phyloP scores from a whole-genome alignment of 92 coral and sea anemone species.

The Porites rus region DNA sequence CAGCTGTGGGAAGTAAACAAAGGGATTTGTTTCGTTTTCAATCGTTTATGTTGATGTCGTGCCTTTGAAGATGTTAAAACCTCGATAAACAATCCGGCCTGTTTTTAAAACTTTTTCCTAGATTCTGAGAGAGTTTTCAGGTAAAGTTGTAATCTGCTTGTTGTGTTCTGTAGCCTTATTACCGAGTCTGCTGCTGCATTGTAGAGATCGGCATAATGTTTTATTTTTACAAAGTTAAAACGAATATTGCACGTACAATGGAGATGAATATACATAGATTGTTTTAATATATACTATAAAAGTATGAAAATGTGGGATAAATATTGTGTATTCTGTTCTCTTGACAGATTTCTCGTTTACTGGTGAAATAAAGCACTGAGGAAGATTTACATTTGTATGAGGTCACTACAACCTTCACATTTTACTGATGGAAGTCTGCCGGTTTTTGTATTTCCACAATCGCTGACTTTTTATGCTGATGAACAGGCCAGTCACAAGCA shows the following conservation, averaged over 20 bases:
- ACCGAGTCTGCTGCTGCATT: not conserved
- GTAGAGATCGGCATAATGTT: not conserved
- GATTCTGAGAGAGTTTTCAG: not conserved
- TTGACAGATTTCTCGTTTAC: too few relatives aligned
- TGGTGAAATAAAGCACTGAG: not conserved
- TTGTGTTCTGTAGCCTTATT: not conserved
- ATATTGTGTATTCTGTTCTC: too few relatives aligned
- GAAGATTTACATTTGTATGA: conserved; percentile 73
- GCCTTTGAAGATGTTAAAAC: not conserved
- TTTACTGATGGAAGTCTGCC: conserved; percentile 99
- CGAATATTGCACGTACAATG: too few relatives aligned
- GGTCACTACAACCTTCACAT: conserved; percentile 96
- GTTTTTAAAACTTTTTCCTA: not conserved
- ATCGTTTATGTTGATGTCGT: too few relatives aligned
- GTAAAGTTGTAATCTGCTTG: not conserved
- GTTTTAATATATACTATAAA: too few relatives aligned
- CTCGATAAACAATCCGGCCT: not conserved
- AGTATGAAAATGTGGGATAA: too few relatives aligned
- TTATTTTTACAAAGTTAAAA: too few relatives aligned
- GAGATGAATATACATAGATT: too few relatives aligned
- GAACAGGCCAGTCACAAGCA: conserved; percentile 96
- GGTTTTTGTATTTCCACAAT: conserved; percentile 95
- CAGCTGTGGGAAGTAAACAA: not conserved
- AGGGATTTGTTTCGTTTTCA: not conserved
- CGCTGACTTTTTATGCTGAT: conserved; percentile 91